These are phyloP conservation scores for Brachionus plicatilis DNA, from an alignment of 1,140 invertebrate species.

Conservation along the genomic window DNA sequence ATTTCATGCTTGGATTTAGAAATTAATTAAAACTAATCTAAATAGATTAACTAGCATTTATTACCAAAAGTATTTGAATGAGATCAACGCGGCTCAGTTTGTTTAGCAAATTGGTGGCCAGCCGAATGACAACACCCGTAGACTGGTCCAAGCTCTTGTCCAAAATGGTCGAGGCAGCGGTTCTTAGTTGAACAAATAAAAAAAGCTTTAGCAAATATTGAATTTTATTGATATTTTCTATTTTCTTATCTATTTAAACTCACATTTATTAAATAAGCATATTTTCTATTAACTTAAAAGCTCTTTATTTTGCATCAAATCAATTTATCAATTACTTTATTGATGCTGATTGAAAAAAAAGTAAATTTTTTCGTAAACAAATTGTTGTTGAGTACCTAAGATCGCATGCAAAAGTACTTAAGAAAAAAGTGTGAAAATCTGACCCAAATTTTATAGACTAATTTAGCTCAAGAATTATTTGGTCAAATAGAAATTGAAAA, in stretches of 20 bases:
- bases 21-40: not conserved
- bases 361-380: not conserved
- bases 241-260: not conserved
- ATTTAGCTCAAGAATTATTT: not conserved
- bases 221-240: not conserved
- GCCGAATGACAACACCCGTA: constrained; percentile 10
- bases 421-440: not conserved
- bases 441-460: not conserved
- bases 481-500: not conserved
- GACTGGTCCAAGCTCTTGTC: not conserved
- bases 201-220: not conserved
- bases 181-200: not conserved
- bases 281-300: not conserved
- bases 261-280: not conserved
- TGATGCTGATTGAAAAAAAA: not conserved
- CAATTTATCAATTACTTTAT: not conserved
- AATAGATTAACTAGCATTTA: not conserved
- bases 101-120: not conserved
- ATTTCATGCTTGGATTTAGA: constrained; percentile 32
- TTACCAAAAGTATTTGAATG: constrained; percentile 28
- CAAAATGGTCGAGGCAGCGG: constrained; percentile 34
- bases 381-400: not conserved
- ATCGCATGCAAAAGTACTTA: not conserved
- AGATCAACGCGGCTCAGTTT: constrained; percentile 6
- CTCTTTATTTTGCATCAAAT: not conserved